Base-by-base conservation (phyloP, 1,140 invertebrate species). In the Zaprionus capensis region DNA sequence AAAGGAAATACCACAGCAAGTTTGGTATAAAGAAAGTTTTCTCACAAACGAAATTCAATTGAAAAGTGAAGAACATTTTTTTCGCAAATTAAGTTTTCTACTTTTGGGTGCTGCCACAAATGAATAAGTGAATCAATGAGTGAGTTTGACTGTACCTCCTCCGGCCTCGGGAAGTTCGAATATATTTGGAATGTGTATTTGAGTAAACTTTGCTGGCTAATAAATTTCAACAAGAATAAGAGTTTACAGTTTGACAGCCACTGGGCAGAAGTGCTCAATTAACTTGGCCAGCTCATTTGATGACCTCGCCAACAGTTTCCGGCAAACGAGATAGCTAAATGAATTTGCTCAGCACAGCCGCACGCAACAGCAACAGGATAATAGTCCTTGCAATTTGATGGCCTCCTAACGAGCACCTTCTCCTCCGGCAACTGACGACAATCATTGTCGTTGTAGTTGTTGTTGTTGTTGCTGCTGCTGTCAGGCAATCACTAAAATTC, bases 21-120 rank as follows among this genome's bases (percentile, higher is more conserved):
- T 62, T 64, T 64, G 58, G 41, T 58, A 15, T 11, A 46, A 14
- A 7, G 44, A 65, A 71, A 57, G 11, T 51, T 57, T 63, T 63
- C n/a, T 55, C 51, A 65, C 46, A 71, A 71, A 71, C 41, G 36
- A 66, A 73, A 76, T 62, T 74, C 71, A 58, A 70, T 75, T 68
- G 63, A 20, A 68, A 49, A 64, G 73, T 44, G 28, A 49, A 61
- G 55, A 58, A 73, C 69, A 17, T 17, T 81, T 70, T 83, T 73
- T 68, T 62, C 7, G 36, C n/a, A 68, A 83, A 83, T 83, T 78
- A 81, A 85, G 78, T 84, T 84, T 85, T 55, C 69, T 71, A 78
- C 73, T 85, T 85, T 81, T 73, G 65, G 58, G 4, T 38, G 36
- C 14, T 38, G 77, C 72, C 71, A 53, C 68, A 84, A 84, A 85